Evolutionary conservation across 2,797 vertebrate species (phyloP).

Genomic region (Pteronotus mesoamericanus): DNA sequence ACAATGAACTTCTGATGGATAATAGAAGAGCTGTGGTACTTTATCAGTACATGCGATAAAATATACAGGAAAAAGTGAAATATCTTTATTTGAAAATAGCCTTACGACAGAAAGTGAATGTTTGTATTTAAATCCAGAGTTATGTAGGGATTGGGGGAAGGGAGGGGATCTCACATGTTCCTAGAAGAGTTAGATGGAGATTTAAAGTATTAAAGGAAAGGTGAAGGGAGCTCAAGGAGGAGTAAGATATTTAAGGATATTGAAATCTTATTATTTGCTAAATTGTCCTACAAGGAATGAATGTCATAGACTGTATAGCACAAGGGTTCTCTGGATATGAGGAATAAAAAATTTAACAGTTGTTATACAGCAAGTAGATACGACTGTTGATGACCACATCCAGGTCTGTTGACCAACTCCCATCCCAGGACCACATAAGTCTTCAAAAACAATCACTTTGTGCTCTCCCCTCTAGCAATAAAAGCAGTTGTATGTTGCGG

Average conservation of each 20-base stretch:
- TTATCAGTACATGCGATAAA: background rate
- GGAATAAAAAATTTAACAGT: background rate
- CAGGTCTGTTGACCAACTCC: background rate
- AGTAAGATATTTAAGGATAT: background rate
- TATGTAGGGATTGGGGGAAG: background rate
- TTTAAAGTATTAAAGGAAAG: background rate
- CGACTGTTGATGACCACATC: background rate
- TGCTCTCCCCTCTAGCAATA: background rate
- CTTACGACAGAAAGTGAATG: background rate
- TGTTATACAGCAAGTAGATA: background rate
- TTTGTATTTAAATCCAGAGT: background rate
- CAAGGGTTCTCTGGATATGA: background rate
- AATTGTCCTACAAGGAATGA: background rate
- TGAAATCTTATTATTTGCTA: background rate
- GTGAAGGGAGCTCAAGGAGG: background rate
- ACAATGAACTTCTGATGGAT: background rate
- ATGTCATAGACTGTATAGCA: background rate
- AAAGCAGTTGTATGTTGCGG: background rate
- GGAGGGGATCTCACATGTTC: background rate
- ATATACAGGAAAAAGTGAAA: background rate
- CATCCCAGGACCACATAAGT: background rate
- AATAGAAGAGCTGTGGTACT: background rate
- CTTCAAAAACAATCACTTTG: background rate
- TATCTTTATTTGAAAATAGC: constrained; percentile 2
- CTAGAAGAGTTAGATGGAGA: background rate